Percentiles rank a stretch among this genome's conserved stretches.
Evolutionary conservation across 2,888 invertebrate genomes (phyloP).

Genomic region (Gibbula magus): DNA sequence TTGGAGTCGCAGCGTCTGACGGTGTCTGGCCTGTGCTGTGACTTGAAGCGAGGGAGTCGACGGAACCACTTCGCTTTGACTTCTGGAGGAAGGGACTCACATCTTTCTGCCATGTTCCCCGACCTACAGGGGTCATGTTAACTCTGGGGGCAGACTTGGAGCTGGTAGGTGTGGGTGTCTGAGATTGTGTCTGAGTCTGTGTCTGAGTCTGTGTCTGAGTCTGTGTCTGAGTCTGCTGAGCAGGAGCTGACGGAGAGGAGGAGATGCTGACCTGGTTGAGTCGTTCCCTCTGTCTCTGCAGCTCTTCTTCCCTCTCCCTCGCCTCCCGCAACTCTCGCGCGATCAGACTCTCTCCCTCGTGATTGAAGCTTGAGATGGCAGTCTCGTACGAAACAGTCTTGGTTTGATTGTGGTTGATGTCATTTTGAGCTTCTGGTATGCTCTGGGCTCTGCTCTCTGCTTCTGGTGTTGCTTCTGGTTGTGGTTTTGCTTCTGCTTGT

Average conservation of each 20-base stretch:
- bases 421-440: constrained; percentile 38
- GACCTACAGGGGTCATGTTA: constrained; percentile 4
- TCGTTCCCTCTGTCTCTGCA: constrained; percentile 57
- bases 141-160: neutral
- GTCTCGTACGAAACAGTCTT: constrained; percentile 56
- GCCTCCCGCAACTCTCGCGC: constrained; percentile 77
- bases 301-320: constrained; percentile 77
- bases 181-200: constrained; percentile 11
- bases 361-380: constrained; percentile 55
- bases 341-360: constrained; percentile 73
- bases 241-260: neutral
- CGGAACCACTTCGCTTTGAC: constrained; percentile 46
- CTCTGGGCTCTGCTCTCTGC: constrained; percentile 34
- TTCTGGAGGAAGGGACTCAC: constrained; percentile 49
- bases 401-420: constrained; percentile 37
- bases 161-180: neutral
- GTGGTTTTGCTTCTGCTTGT: constrained; percentile 22
- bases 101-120: constrained; percentile 54
- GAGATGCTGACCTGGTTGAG: neutral
- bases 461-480: constrained; percentile 32
- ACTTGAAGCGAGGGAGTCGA: constrained; percentile 51
- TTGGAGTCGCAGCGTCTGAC: constrained; percentile 12
- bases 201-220: neutral
- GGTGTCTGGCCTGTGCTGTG: constrained; percentile 49
- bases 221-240: constrained; percentile 17